Base-by-base conservation (phyloP, 2,113 vertebrate genomes). In the Gopherus flavomarginatus region DNA sequence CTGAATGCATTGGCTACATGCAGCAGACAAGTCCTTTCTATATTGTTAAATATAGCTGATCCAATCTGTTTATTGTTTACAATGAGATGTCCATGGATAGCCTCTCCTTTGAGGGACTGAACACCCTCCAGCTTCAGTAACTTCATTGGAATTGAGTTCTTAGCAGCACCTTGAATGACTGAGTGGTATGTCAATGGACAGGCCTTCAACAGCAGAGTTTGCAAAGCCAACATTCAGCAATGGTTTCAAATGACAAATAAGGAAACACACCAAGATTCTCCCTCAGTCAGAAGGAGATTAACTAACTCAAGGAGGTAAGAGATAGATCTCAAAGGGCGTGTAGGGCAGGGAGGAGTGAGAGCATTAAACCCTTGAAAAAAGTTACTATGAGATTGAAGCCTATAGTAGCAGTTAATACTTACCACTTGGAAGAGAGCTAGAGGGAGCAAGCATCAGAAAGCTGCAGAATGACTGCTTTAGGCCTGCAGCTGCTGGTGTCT, bases 401-500 rank as follows among this genome's bases (percentile, higher is more conserved):
- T 9, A 80, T 0, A 42, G 6, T 11, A 59, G 2, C n/a, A 77
- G 21, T 47, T 47, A 44, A 26, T 22, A 90, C n/a, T 2, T 54
- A 69, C 7, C n/a, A 50, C 4, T n/a, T 78, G 27, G 35, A 88
- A 85, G 31, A 2, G 16, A 83, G 3, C 3, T 21, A 42, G n/a
- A 83, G 92, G 84, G 9, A 2, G 75, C 2, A 7, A 81, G 47
- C 83, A 83, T 2, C 1, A 81, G 80, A 3, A 6, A 88, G 2
- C 1, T 77, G 6, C 59, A 88, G 82, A 89, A 65, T 2, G 1
- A 1, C 1, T 0, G 31, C 75, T 87, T 24, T 49, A 38, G 0
- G 11, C 50, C 27, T 1, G 29, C n/a, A 81, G 65, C 24, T 21
- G 10, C 19, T 47, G 75, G 90, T 77, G 65, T 4, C 11, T 44